These are phyloP conservation scores for Pseudobourletiella spinata DNA, from an alignment of 1,140 invertebrate genomes.

Conservation along the genomic window DNA sequence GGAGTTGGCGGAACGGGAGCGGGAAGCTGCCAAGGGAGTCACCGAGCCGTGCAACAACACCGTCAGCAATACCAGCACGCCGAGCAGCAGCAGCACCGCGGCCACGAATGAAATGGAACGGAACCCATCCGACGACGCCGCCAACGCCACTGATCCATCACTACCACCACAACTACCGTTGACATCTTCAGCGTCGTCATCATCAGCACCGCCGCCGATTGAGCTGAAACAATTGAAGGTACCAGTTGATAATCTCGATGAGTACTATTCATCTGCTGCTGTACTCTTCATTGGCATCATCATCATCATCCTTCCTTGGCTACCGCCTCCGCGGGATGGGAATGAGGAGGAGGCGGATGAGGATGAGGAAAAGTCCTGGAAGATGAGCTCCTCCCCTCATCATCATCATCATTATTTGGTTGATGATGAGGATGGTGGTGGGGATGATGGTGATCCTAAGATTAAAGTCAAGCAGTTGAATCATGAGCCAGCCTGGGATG, in stretches of 20 bases:
- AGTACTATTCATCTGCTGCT: constrained; percentile 1
- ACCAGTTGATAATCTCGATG: constrained; percentile 3
- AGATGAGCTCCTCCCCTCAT: too few species aligned
- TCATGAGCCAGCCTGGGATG: too few species aligned
- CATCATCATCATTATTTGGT: not conserved
- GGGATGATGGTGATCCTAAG: not conserved
- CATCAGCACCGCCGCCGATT: not conserved
- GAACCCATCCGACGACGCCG: not conserved
- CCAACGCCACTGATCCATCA: too few species aligned
- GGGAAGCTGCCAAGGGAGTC: not conserved
- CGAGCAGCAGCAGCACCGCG: not conserved
- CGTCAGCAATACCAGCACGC: not conserved
- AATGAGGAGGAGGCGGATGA: not conserved
- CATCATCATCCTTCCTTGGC: too few species aligned
- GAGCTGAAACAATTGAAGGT: not conserved
- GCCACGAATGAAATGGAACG: not conserved
- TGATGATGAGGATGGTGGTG: not conserved
- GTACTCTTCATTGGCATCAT: constrained; percentile 1
- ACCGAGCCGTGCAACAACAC: not conserved
- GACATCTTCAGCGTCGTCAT: too few species aligned
- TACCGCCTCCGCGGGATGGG: not conserved
- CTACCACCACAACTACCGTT: too few species aligned
- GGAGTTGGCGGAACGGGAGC: not conserved
- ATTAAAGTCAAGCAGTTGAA: too few species aligned
- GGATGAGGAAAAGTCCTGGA: too few species aligned